Percentiles rank a stretch among this genome's conserved stretches.
phyloP scores from a whole-genome alignment of 2,113 vertebrate genomes.

The Leucosticte australis region DNA sequence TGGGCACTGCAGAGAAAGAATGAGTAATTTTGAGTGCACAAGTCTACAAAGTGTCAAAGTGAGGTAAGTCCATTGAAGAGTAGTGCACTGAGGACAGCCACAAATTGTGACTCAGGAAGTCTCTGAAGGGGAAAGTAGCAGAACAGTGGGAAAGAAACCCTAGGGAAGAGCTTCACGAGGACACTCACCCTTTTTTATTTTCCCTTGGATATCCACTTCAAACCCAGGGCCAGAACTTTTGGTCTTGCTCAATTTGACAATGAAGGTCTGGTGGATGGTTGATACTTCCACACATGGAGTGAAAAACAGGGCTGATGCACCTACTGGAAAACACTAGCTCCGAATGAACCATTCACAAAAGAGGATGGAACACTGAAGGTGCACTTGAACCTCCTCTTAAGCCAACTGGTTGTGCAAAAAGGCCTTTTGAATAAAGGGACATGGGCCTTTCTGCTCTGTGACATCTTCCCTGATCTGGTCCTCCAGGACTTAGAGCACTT shows the following conservation, averaged over 20 bases:
- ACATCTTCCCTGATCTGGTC: neutral
- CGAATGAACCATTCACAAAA: neutral
- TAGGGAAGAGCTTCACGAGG: rapidly evolving
- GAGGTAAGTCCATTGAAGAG: neutral
- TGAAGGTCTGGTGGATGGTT: neutral
- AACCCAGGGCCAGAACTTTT: neutral
- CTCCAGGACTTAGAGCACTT: neutral
- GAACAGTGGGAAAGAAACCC: neutral
- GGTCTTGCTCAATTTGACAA: neutral
- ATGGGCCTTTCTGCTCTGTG: neutral
- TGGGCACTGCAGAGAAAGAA: neutral
- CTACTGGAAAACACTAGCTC: neutral
- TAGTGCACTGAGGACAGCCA: neutral
- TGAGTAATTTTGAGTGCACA: neutral
- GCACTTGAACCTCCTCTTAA: neutral
- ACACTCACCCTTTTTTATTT: neutral
- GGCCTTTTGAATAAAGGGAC: neutral
- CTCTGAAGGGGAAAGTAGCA: neutral
- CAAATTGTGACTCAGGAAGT: neutral
- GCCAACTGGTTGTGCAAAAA: neutral
- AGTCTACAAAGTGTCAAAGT: neutral
- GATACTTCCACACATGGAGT: neutral
- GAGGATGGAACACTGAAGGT: neutral
- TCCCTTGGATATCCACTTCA: neutral
- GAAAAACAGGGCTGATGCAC: neutral